Evolutionary conservation across 2,888 invertebrate genomes (phyloP).

Genomic region (Dioctria rufipes): DNA sequence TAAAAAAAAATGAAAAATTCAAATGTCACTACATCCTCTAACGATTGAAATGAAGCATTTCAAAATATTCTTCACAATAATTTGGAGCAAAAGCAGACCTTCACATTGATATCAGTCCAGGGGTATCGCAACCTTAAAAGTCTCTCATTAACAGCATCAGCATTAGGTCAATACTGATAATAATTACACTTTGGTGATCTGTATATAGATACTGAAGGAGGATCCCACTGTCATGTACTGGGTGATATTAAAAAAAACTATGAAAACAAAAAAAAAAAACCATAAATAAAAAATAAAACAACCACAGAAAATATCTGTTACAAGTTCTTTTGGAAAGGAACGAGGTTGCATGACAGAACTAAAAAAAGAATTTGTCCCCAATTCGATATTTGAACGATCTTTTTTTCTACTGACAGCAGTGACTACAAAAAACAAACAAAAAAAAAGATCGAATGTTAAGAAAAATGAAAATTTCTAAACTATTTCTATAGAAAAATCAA

Average conservation of each 20-base stretch:
- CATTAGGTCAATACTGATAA: conserved; percentile 34
- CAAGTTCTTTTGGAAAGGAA: conserved; percentile 26
- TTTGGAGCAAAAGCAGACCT: conserved; percentile 18
- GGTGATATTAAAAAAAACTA: background rate
- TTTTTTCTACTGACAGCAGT: background rate
- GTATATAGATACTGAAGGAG: too few relatives aligned
- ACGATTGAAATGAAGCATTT: too few relatives aligned
- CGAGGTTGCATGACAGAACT: conserved; percentile 15
- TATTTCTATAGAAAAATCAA: background rate
- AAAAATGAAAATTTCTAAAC: conserved; percentile 25
- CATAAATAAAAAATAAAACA: background rate
- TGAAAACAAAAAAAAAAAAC: background rate
- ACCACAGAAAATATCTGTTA: background rate
- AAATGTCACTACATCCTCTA: too few relatives aligned
- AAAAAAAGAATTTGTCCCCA: conserved; percentile 44
- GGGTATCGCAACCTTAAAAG: conserved; percentile 36
- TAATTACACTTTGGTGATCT: background rate
- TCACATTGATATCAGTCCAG: conserved; percentile 41
- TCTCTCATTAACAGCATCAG: background rate
- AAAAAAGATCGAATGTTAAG: conserved; percentile 38
- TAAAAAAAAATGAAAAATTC: too few relatives aligned
- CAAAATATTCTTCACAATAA: too few relatives aligned
- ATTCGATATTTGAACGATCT: conserved; percentile 21
- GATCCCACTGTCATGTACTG: too few relatives aligned
- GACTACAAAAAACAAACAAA: background rate